These are phyloP conservation scores for Cynocephalus volans DNA, from an alignment of 2,113 vertebrate genomes.

Conservation along the genomic window DNA sequence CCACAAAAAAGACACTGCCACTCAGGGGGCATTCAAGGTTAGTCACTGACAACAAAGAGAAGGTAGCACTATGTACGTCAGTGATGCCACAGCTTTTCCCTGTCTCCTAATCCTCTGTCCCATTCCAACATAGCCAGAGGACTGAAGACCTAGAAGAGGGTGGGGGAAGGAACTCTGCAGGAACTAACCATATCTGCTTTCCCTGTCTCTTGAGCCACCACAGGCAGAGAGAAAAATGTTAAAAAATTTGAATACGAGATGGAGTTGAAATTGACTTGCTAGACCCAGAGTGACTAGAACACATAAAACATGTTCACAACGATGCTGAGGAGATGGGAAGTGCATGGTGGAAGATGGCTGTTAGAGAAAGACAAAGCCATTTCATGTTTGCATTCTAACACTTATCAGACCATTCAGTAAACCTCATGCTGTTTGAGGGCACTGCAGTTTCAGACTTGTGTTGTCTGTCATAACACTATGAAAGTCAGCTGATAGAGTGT, in stretches of 20 bases:
- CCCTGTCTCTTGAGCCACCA: not conserved
- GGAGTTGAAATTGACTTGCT: not conserved
- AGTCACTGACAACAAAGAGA: too few relatives aligned
- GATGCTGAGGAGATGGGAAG: not conserved
- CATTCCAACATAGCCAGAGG: not conserved
- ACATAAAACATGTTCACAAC: not conserved
- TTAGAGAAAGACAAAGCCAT: not conserved
- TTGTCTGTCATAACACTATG: not conserved
- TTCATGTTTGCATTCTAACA: not conserved
- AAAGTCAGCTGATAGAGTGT: not conserved
- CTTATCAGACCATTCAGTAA: not conserved
- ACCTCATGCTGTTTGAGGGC: not conserved
- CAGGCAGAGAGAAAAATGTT: not conserved
- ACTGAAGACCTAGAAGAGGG: not conserved
- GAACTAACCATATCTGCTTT: not conserved
- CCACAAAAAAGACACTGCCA: not conserved
- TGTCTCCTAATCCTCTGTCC: not conserved
- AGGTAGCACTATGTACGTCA: fast-evolving
- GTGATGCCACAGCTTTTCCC: not conserved
- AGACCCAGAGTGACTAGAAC: not conserved
- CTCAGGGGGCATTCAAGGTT: not conserved
- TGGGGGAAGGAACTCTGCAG: not conserved
- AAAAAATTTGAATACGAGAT: not conserved
- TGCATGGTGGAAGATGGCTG: not conserved
- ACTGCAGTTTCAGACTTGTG: not conserved